Evolutionary conservation across 1,140 invertebrate species (phyloP).

Genomic region (Polypedilum pembai): DNA sequence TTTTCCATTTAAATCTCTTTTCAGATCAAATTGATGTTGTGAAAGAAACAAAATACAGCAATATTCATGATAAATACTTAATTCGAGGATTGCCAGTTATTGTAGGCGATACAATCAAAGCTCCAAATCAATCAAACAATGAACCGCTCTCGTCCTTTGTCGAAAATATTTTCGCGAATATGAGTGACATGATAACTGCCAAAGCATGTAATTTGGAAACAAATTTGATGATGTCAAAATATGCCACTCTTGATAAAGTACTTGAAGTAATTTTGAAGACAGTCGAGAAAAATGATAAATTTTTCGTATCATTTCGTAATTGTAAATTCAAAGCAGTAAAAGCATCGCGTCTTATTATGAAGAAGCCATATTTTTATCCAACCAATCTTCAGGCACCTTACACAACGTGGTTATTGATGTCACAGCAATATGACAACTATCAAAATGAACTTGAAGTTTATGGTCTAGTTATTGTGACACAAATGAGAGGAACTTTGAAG

Average conservation of each 20-base stretch:
- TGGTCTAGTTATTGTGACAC: background rate
- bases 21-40: slow-evolving; percentile 20
- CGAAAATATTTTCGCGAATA: background rate
- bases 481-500: background rate
- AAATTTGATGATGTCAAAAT: slow-evolving; percentile 26
- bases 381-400: background rate
- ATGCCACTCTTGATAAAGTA: background rate
- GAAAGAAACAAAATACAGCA: background rate
- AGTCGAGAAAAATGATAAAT: background rate
- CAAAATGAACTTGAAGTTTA: background rate
- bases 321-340: background rate
- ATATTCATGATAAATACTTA: background rate
- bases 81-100: slow-evolving; percentile 20
- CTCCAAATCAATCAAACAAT: background rate
- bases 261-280: background rate
- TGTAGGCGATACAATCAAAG: background rate
- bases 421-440: background rate
- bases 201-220: background rate
- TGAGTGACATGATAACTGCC: background rate
- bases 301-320: slow-evolving; percentile 22
- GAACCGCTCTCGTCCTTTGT: background rate
- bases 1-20: background rate
- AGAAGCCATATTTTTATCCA: slow-evolving; percentile 17
- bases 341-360: background rate
- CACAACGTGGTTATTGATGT: background rate